These are phyloP conservation scores for Pissodes strobi DNA, from an alignment of 1,140 invertebrate genomes.

Conservation along the genomic window DNA sequence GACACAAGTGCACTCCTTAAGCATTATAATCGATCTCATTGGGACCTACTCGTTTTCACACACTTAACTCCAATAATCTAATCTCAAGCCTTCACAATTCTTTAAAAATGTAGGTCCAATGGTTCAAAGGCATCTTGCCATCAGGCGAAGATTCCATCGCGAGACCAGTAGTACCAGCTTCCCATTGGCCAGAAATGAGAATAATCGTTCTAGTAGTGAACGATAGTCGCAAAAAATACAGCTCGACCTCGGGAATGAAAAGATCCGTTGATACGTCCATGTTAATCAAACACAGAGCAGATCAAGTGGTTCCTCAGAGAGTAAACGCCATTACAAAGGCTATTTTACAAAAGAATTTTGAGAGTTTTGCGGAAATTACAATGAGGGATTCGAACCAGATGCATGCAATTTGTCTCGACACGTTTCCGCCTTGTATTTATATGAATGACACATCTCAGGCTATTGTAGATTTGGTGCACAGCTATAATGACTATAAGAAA, in stretches of 20 bases:
- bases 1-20: no score
- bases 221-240: conserved; percentile 82
- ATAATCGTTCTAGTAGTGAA: conserved; percentile 90
- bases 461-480: conserved; percentile 81
- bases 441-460: conserved; percentile 86
- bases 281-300: conserved; percentile 76
- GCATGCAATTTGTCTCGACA: conserved; percentile 93
- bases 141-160: conserved; percentile 87
- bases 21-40: no score
- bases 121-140: conserved; percentile 66
- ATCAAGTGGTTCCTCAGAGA: conserved; percentile 73
- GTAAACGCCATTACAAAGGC: conserved; percentile 72
- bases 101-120: conserved; percentile 69
- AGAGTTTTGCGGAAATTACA: conserved; percentile 87
- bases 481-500: conserved; percentile 73
- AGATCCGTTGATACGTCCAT: conserved; percentile 79
- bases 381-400: conserved; percentile 99
- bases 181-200: conserved; percentile 91
- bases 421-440: conserved; percentile 92
- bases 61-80: no score
- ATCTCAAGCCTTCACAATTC: no score
- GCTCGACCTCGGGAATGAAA: conserved; percentile 93
- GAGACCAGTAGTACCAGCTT: conserved; percentile 69
- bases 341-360: conserved; percentile 81
- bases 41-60: no score